Evolutionary conservation across 2,797 vertebrate species (phyloP).

Genomic region (Petrocephalus sullivani): DNA sequence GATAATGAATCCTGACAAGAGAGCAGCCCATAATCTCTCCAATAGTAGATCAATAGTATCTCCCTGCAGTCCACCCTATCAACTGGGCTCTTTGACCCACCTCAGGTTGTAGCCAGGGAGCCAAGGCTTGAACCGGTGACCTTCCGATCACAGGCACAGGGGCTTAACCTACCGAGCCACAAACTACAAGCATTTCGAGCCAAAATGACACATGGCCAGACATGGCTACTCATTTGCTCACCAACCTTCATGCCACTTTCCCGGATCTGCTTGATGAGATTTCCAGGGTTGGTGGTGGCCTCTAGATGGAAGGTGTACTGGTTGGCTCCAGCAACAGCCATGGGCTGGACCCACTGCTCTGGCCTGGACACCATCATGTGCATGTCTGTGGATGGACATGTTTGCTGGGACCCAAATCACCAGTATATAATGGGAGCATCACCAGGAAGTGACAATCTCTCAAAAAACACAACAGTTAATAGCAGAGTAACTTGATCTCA

Average conservation of each 20-base stretch:
- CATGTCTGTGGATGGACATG: constrained; percentile 70
- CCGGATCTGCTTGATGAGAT: constrained; percentile 88
- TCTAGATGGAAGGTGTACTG: constrained; percentile 96
- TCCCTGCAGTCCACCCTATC: not conserved
- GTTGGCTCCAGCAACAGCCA: constrained; percentile 88
- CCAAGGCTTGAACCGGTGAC: too few relatives aligned
- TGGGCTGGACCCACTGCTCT: constrained; percentile 94
- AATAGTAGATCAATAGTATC: not conserved
- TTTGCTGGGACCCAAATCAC: not conserved
- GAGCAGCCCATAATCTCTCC: not conserved
- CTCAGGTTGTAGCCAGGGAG: too few relatives aligned
- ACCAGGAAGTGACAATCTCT: not conserved
- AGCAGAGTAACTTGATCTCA: not conserved
- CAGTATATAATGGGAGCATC: not conserved
- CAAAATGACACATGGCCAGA: not conserved
- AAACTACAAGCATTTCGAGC: not conserved
- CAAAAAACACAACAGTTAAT: not conserved
- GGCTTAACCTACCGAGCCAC: too few relatives aligned
- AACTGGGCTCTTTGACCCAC: not conserved
- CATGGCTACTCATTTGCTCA: not conserved
- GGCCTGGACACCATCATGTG: constrained; percentile 98
- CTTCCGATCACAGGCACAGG: too few relatives aligned
- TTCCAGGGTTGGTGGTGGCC: constrained; percentile 81
- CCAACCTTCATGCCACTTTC: constrained; percentile 93
- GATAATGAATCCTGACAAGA: not conserved